Conservation (phyloP, 1,140 invertebrate genomes). For the Trachymyrmex septentrionalis region DNA sequence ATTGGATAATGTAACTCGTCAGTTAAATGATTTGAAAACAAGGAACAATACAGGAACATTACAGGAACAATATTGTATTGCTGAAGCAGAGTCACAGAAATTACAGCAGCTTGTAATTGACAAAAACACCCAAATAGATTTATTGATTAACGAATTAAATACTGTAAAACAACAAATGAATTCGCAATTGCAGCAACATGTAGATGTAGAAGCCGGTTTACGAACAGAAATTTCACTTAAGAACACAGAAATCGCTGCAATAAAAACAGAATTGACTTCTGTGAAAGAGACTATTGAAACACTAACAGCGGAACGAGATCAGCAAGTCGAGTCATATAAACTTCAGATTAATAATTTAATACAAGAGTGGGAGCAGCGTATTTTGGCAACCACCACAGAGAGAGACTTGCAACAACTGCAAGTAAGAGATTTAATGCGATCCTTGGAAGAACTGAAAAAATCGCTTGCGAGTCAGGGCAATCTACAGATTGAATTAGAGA, state of each 20-base stretch:
- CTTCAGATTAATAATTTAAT: conserved; percentile 69
- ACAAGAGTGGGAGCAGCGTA: conserved; percentile 71
- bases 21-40: conserved; percentile 33
- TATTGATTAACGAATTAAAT: conserved; percentile 67
- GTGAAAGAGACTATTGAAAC: conserved; percentile 41
- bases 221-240: conserved; percentile 40
- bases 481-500: conserved; percentile 62
- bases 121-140: conserved; percentile 55
- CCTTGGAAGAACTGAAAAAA: conserved; percentile 65
- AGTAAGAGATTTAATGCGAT: conserved; percentile 72
- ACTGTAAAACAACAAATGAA: conserved; percentile 26
- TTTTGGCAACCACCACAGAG: conserved; percentile 58
- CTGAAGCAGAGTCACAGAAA: conserved; percentile 32
- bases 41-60: conserved; percentile 47
- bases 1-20: conserved; percentile 39
- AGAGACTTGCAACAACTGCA: conserved; percentile 75
- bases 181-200: neutral
- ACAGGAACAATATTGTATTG: conserved; percentile 31
- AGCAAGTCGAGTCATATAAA: conserved; percentile 66
- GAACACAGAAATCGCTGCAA: conserved; percentile 54
- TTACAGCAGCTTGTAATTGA: conserved; percentile 20
- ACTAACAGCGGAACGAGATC: conserved; percentile 9
- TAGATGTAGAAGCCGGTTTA: neutral
- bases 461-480: conserved; percentile 22
- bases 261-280: conserved; percentile 54